Conservation (phyloP, 2,113 vertebrate genomes). For the Plestiodon gilberti region DNA sequence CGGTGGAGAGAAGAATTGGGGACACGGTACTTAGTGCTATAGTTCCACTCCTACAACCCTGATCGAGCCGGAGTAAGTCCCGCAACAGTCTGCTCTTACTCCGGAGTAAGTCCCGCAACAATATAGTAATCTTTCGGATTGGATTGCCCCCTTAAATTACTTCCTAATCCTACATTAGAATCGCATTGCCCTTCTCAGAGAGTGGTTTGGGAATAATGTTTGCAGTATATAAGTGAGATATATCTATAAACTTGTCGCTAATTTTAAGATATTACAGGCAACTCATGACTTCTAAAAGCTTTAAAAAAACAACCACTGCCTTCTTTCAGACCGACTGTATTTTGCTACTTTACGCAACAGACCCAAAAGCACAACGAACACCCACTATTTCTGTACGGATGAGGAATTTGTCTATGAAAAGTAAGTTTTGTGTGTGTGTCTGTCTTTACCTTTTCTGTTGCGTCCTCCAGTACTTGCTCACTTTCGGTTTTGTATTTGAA, state of each 20-base stretch:
- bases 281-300: rapidly evolving
- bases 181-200: neutral
- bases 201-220: neutral
- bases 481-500: slow-evolving; percentile 1
- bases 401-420: slow-evolving; percentile 97
- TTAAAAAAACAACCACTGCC: too few relatives aligned
- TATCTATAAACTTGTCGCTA: neutral
- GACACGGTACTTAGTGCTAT: neutral
- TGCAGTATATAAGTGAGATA: neutral
- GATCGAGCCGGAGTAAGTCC: too few relatives aligned
- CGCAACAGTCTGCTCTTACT: neutral
- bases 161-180: neutral
- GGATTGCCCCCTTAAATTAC: neutral
- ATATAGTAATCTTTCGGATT: neutral
- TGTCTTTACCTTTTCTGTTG: neutral
- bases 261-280: neutral
- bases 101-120: too few relatives aligned
- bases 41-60: neutral
- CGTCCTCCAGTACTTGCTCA: neutral
- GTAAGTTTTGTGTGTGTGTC: slow-evolving; percentile 86
- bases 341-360: slow-evolving; percentile 94
- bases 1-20: neutral
- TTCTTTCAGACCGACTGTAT: slow-evolving; percentile 88
- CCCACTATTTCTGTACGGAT: slow-evolving; percentile 96
- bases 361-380: slow-evolving; percentile 94